phyloP scores from a whole-genome alignment of 2,797 vertebrate species.

The Fistularia commersonii region DNA sequence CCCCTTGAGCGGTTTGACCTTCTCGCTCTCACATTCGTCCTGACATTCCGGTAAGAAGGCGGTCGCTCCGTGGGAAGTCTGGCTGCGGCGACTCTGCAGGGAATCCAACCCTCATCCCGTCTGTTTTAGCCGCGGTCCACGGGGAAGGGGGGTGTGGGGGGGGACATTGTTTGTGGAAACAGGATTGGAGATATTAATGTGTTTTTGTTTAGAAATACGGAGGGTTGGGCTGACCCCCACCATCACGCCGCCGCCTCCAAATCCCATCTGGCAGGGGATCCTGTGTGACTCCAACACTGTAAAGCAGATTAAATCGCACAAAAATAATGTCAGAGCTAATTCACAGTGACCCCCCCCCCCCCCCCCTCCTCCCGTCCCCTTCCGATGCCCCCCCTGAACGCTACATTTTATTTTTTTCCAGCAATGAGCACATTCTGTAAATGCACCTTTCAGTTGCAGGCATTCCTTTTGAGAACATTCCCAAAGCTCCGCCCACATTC shows the following conservation, averaged over 20 bases:
- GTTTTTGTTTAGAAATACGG: constrained; percentile 68
- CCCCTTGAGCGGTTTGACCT: constrained; percentile 73
- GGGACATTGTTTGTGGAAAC: constrained; percentile 70
- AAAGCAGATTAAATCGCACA: constrained; percentile 69
- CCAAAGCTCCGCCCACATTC: constrained; percentile 31
- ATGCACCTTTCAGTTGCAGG: constrained; percentile 51
- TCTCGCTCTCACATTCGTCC: constrained; percentile 71
- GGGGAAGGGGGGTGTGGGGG: too few relatives aligned
- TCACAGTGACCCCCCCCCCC: constrained; percentile 56
- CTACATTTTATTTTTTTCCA: too few relatives aligned
- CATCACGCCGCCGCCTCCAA: constrained; percentile 32
- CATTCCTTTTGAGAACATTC: constrained; percentile 64
- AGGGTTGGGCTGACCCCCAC: constrained; percentile 60
- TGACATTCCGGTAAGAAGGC: constrained; percentile 78
- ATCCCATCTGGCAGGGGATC: constrained; percentile 61
- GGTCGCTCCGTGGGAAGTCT: constrained; percentile 77
- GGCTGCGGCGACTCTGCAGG: constrained; percentile 66
- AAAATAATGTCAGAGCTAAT: constrained; percentile 65
- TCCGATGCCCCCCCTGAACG: too few relatives aligned
- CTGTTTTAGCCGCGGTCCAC: constrained; percentile 59
- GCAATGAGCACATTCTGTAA: constrained; percentile 56
- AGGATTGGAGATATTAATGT: constrained; percentile 69
- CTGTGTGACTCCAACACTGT: constrained; percentile 62
- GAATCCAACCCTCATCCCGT: constrained; percentile 69
- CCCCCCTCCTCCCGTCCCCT: too few relatives aligned